A percentile compares a stretch with the other conserved stretches of the same genome.
These are phyloP conservation scores for Gymnocheta viridis DNA, from an alignment of 2,888 invertebrate genomes.

Conservation along the genomic window DNA sequence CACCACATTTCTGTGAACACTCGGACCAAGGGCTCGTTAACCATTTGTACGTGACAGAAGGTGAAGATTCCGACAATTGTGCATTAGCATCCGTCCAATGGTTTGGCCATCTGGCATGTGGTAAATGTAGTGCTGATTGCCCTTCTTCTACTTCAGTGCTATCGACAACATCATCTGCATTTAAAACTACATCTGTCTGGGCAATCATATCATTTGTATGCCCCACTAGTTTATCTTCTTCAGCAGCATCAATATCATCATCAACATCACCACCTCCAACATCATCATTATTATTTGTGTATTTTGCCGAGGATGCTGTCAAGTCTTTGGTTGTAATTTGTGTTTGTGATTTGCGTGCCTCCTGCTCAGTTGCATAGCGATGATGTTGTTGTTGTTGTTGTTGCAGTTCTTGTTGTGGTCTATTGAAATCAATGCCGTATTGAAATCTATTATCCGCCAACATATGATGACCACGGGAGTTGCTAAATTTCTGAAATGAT, in stretches of 20 bases:
- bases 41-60: conserved; percentile 87
- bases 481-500: conserved; percentile 87
- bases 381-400: conserved; percentile 12
- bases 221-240: conserved; percentile 15
- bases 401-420: conserved; percentile 60
- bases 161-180: conserved; percentile 44
- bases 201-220: conserved; percentile 59
- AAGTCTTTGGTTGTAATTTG: conserved; percentile 73
- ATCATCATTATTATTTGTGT: conserved; percentile 26
- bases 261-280: not conserved
- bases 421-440: conserved; percentile 81
- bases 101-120: conserved; percentile 77
- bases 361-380: not conserved
- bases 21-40: conserved; percentile 92
- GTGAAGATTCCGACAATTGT: conserved; percentile 61
- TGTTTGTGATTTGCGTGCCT: conserved; percentile 55
- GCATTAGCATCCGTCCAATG: conserved; percentile 69
- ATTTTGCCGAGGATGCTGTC: conserved; percentile 54
- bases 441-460: conserved; percentile 82
- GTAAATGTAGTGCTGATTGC: conserved; percentile 74
- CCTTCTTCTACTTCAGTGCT: conserved; percentile 1
- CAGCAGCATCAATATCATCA: conserved; percentile 23
- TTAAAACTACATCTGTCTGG: conserved; percentile 34
- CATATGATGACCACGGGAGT: conserved; percentile 88
- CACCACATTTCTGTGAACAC: conserved; percentile 92